Conservation (phyloP, 2,113 vertebrate genomes). For the Erythrocercus mccallii region DNA sequence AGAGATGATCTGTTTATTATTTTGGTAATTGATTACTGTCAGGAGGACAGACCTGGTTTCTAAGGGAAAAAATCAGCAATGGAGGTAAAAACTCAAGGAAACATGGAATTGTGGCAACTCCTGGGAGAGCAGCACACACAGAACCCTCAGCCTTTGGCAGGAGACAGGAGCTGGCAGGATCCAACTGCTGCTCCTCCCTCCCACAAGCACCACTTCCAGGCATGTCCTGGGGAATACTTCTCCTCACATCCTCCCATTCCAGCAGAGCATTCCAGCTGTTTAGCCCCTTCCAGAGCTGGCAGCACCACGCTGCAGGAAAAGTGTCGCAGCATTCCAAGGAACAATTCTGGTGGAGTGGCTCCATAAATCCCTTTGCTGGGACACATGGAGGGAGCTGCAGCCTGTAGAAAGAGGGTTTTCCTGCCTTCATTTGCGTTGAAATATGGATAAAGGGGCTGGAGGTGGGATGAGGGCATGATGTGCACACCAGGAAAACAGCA, state of each 20-base stretch:
- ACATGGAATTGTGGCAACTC: not conserved
- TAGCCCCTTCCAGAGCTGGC: not conserved
- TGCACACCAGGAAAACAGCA: not conserved
- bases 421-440: not conserved
- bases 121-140: not conserved
- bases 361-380: not conserved
- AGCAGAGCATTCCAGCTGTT: not conserved
- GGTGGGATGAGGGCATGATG: not conserved
- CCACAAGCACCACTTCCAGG: not conserved
- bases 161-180: not conserved
- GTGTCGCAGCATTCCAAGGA: accelerated
- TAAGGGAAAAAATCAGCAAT: not conserved
- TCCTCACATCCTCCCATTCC: not conserved
- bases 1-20: not conserved
- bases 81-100: not conserved
- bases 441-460: not conserved
- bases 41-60: not conserved
- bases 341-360: not conserved
- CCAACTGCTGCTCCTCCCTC: not conserved
- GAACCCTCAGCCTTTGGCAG: not conserved
- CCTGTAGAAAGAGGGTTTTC: not conserved
- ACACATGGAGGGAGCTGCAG: not conserved
- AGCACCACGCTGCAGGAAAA: not conserved
- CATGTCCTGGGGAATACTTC: not conserved
- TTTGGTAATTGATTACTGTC: not conserved